phyloP scores from a whole-genome alignment of 2,113 vertebrate genomes.

The Nyctereutes procyonoides region DNA sequence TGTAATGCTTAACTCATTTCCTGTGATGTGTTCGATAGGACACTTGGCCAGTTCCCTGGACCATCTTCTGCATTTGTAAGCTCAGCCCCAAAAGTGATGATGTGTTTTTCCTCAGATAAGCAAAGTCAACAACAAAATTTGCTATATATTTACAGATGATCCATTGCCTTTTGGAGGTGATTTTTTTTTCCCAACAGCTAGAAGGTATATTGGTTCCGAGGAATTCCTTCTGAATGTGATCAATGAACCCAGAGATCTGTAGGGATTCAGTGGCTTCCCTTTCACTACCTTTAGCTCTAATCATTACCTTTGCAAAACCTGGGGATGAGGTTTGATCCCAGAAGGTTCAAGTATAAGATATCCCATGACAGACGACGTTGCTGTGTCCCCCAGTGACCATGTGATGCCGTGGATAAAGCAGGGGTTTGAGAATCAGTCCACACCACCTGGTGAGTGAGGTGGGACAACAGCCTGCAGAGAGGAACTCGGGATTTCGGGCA shows the following conservation, averaged over 20 bases:
- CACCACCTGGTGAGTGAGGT: fast-evolving
- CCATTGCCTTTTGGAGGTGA: neutral
- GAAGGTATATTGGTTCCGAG: neutral
- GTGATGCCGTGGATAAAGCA: fast-evolving
- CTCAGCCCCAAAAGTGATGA: neutral
- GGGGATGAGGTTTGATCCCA: neutral
- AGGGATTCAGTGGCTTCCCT: fast-evolving
- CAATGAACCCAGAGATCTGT: fast-evolving
- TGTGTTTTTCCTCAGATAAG: neutral
- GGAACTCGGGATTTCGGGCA: fast-evolving
- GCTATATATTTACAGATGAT: neutral
- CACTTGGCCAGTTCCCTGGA: neutral
- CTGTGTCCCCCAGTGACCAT: neutral
- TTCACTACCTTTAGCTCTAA: fast-evolving
- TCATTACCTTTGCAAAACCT: fast-evolving
- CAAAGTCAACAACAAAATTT: neutral
- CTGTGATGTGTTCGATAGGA: neutral
- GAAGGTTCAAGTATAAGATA: no score
- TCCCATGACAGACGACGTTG: fast-evolving
- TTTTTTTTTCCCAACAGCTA: neutral
- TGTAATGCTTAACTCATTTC: neutral
- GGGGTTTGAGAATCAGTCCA: no score
- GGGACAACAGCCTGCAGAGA: fast-evolving
- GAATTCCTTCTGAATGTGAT: neutral
- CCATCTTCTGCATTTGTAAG: no score